Percentiles rank a stretch among this genome's conserved stretches.
Conservation (phyloP, 1,140 invertebrate species). For the Drosophila willistoni region DNA sequence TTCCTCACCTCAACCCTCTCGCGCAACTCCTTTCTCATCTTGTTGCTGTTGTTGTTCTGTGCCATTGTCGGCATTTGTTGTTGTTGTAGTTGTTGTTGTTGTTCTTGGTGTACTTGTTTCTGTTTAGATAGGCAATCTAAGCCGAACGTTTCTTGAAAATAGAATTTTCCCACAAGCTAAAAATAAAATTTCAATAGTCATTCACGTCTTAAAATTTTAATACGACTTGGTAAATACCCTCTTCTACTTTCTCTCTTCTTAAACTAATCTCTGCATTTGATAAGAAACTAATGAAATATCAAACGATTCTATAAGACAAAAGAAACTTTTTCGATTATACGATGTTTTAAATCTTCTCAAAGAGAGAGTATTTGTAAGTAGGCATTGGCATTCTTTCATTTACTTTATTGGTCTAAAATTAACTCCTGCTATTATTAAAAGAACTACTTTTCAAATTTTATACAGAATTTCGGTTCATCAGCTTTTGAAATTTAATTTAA, state of each 20-base stretch:
- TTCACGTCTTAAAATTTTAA: background rate
- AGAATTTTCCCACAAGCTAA: conserved; percentile 80
- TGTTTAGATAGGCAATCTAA: conserved; percentile 73
- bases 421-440: too few relatives aligned
- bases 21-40: background rate
- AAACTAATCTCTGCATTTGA: too few relatives aligned
- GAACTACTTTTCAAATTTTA: too few relatives aligned
- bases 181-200: conserved; percentile 59
- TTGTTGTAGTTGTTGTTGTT: conserved; percentile 60
- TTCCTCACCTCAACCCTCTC: conserved; percentile 10
- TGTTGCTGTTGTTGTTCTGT: background rate
- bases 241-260: background rate
- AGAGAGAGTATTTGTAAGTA: too few relatives aligned
- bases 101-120: conserved; percentile 58
- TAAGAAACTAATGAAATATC: too few relatives aligned
- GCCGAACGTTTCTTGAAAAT: conserved; percentile 67
- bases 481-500: too few relatives aligned
- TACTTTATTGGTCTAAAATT: too few relatives aligned
- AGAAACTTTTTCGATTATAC: too few relatives aligned
- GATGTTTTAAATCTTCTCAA: too few relatives aligned
- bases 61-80: conserved; percentile 41
- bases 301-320: too few relatives aligned
- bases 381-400: too few relatives aligned
- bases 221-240: conserved; percentile 45
- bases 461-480: too few relatives aligned